A percentile compares a stretch with the other conserved stretches of the same genome.
phyloP scores from a whole-genome alignment of 1,140 invertebrate species.

The Achroia grisella region DNA sequence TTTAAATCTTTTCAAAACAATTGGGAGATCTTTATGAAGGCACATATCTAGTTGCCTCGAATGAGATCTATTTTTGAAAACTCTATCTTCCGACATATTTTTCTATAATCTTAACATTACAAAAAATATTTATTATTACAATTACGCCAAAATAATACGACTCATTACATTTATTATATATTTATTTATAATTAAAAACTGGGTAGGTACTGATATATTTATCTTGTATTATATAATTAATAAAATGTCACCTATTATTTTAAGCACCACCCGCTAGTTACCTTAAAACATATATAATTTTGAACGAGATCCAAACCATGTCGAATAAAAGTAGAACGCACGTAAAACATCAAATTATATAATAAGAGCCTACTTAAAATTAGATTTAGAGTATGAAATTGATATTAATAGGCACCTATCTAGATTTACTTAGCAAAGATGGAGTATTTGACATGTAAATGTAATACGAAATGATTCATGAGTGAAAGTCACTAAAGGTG shows the following conservation, averaged over 20 bases:
- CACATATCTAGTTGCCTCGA: constrained; percentile 39
- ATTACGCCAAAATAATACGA: constrained; percentile 51
- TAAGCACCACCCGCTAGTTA: constrained; percentile 62
- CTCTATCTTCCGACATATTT: constrained; percentile 39
- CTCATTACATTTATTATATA: constrained; percentile 16
- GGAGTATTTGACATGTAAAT: no score
- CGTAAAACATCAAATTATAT: constrained; percentile 45
- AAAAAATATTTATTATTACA: constrained; percentile 20
- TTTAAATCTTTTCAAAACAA: constrained; percentile 26
- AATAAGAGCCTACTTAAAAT: constrained; percentile 47
- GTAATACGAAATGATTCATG: no score
- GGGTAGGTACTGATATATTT: constrained; percentile 38
- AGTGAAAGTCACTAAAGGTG: no score
- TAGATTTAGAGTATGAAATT: constrained; percentile 32
- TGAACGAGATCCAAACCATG: constrained; percentile 52
- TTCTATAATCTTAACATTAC: constrained; percentile 38
- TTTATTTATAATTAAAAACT: constrained; percentile 21
- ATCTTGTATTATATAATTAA: constrained; percentile 1
- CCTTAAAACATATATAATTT: constrained; percentile 48
- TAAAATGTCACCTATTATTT: constrained; percentile 14
- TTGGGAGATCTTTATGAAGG: constrained; percentile 56
- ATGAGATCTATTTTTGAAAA: constrained; percentile 69
- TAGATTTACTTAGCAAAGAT: no score
- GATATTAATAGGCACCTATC: background rate
- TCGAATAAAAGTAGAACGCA: constrained; percentile 30